Base-by-base conservation (phyloP, 2,888 invertebrate genomes). In the Boloria selene region DNA sequence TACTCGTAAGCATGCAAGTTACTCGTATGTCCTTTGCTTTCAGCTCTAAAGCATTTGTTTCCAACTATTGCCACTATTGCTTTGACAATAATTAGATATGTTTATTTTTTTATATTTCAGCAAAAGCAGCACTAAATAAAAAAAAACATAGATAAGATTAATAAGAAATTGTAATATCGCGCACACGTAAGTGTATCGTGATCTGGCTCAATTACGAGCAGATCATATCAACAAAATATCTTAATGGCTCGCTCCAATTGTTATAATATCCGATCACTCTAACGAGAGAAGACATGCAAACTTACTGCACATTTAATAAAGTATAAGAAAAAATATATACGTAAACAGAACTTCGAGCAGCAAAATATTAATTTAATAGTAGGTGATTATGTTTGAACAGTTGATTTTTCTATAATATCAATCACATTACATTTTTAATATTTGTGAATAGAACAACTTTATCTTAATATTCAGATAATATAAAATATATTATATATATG, bases 161-260 rank as follows among this genome's bases (percentile, higher is more conserved):
- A 56, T 60, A 65, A 68, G 68, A 70, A 65, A 53, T 69, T 49
- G 51, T 44, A 53, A 47, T 61, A 65, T 58, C 53, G 56, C 49
- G 49, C 38, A 54, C 53, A 59, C 61, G 56, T 66, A 55, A 69
- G 64, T 60, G 44, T 67, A 64, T 71, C 72, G 72, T 72, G 72
- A 63, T 69, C 61, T 31, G 47, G 70, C 70, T 70, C 80, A 79
- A 86, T 88, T 86, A 86, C 72, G 73, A 73, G 69, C 68, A 79
- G 83, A 86, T 86, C 76, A 74, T 84, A 87, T 86, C 85, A 77
- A 75, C 76, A 74, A 81, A 84, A 80, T 79, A 79, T 79, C 76
- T 76, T 83, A 84, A 85, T 85, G 83, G 79, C 80, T 80, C 76
- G 72, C 73, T 76, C 75, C 77, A 77, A 84, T 85, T 83, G 81